phyloP scores from a whole-genome alignment of 2,113 vertebrate genomes.

The Platichthys stellatus region DNA sequence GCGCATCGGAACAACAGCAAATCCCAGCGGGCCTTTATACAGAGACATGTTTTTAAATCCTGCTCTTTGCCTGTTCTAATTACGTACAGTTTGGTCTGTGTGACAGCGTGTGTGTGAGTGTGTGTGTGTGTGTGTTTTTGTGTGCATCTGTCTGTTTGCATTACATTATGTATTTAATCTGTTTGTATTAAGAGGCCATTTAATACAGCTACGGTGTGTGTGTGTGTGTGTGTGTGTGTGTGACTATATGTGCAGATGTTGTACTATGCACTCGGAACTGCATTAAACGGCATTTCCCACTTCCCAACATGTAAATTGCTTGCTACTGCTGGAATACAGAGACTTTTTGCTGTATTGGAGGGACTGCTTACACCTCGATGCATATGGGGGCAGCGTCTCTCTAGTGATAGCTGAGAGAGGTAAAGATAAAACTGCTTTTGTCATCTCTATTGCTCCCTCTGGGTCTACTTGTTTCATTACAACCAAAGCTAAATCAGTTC shows the following conservation, averaged over 20 bases:
- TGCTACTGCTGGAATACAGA: conserved; percentile 8
- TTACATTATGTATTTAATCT: background rate
- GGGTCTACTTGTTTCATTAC: conserved; percentile 54
- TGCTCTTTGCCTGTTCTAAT: conserved; percentile 53
- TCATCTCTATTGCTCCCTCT: conserved; percentile 45
- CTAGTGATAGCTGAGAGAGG: conserved; percentile 19
- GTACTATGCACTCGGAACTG: conserved; percentile 18
- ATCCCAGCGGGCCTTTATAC: conserved; percentile 66
- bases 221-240: background rate
- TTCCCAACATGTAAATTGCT: conserved; percentile 38
- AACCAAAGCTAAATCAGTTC: conserved; percentile 38
- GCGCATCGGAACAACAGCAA: conserved; percentile 67
- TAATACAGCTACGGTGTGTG: conserved; percentile 5
- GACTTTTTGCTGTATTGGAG: conserved; percentile 12
- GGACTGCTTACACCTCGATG: conserved; percentile 41
- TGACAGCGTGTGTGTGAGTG: no score
- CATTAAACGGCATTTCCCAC: conserved; percentile 12
- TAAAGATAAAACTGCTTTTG: conserved; percentile 52
- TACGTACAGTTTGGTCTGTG: background rate
- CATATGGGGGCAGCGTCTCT: conserved; percentile 32
- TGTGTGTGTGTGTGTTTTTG: background rate
- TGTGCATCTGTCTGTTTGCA: conserved; percentile 5
- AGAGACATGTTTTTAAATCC: conserved; percentile 45
- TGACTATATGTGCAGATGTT: conserved; percentile 22
- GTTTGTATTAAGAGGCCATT: conserved; percentile 39